Conservation (phyloP, 2,113 vertebrate genomes). For the Charina bottae region DNA sequence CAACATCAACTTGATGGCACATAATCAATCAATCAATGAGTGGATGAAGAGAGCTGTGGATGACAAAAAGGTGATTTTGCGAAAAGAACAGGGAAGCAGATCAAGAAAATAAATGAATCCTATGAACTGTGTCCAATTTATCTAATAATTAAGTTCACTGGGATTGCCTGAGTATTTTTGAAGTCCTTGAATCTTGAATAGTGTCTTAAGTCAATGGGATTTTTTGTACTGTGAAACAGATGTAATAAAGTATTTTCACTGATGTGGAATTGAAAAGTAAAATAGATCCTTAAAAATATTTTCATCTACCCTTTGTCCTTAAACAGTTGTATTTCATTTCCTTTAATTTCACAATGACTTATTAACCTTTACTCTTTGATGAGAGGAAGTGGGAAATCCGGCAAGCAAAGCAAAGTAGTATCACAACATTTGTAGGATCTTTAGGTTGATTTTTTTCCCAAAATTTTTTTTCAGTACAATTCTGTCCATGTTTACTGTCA, state of each 20-base stretch:
- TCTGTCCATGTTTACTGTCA: background rate
- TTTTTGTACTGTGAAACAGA: conserved; percentile 52
- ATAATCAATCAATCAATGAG: background rate
- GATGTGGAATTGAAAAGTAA: conserved; percentile 57
- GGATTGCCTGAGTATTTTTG: conserved; percentile 26
- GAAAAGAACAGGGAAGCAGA: conserved; percentile 29
- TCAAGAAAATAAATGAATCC: conserved; percentile 62
- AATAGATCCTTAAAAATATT: conserved; percentile 31
- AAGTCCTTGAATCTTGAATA: conserved; percentile 38
- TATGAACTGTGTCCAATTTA: conserved; percentile 57
- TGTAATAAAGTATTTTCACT: conserved; percentile 61
- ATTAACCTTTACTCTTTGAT: conserved; percentile 17
- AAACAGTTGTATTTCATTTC: conserved; percentile 11
- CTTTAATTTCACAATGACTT: conserved; percentile 6
- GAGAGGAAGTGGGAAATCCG: background rate
- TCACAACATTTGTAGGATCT: background rate
- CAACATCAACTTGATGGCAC: background rate
- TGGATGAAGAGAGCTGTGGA: background rate
- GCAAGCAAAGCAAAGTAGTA: background rate
- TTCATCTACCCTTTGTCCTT: conserved; percentile 11
- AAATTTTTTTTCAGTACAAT: background rate
- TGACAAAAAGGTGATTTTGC: conserved; percentile 26
- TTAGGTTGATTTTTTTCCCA: background rate
- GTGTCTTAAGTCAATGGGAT: conserved; percentile 48
- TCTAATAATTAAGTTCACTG: conserved; percentile 49